phyloP scores from a whole-genome alignment of 2,888 invertebrate species.

The Erebia aethiops region DNA sequence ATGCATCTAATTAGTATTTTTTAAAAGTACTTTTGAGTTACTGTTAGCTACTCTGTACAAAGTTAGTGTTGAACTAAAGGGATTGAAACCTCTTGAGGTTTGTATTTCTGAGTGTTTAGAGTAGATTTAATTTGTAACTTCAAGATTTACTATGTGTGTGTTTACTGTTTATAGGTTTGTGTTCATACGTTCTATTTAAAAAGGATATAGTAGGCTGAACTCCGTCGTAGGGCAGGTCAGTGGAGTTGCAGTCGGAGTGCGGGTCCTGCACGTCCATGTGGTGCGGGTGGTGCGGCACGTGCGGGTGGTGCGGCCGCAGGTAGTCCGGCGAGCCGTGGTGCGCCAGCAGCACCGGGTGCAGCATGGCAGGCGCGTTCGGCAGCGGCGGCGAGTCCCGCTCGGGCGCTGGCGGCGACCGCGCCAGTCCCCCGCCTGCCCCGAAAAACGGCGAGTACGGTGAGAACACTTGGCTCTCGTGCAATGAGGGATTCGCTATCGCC shows the following conservation, averaged over 20 bases:
- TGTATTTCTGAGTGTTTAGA: background rate
- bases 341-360: constrained; percentile 93
- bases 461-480: constrained; percentile 97
- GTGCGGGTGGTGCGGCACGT: constrained; percentile 89
- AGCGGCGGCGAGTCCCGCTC: constrained; percentile 93
- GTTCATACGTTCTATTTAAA: constrained; percentile 79
- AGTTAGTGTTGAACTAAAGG: constrained; percentile 4
- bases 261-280: constrained; percentile 93
- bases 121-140: constrained; percentile 7
- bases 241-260: constrained; percentile 95
- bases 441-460: constrained; percentile 96
- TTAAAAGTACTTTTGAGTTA: constrained; percentile 4
- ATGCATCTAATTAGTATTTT: constrained; percentile 19
- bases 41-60: constrained; percentile 2
- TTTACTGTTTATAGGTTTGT: no score
- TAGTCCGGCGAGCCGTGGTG: constrained; percentile 93
- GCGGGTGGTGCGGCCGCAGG: constrained; percentile 88
- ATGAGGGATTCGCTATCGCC: constrained; percentile 97
- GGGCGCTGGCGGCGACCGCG: constrained; percentile 83
- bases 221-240: constrained; percentile 95
- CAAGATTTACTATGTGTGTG: no score
- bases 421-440: constrained; percentile 83
- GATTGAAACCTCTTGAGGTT: constrained; percentile 3
- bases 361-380: constrained; percentile 91
- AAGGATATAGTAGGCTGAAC: constrained; percentile 98